phyloP scores from a whole-genome alignment of 2,888 invertebrate species.

The Pemphredon lugubris region DNA sequence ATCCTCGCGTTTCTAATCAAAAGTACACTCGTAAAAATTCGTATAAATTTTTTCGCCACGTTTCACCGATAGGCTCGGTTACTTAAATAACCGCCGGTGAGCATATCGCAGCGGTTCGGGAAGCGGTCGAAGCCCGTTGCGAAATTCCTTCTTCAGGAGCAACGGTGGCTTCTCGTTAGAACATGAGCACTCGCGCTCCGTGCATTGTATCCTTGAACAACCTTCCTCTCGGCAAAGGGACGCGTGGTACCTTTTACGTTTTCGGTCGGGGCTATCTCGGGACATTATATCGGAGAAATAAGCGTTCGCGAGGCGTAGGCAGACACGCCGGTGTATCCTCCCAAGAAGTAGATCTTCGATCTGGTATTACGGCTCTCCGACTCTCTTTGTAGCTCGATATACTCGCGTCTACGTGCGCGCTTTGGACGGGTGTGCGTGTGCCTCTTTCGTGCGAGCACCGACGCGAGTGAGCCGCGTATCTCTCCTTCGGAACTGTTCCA shows the following conservation, averaged over 20 bases:
- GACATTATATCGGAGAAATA: conserved; percentile 57
- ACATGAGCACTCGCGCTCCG: conserved; percentile 3
- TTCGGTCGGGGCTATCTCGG: conserved; percentile 46
- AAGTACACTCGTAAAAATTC: too few relatives aligned
- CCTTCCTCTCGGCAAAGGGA: conserved; percentile 32
- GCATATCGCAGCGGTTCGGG: neutral
- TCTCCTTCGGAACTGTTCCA: conserved; percentile 38
- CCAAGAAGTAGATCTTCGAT: conserved; percentile 66
- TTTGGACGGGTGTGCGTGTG: conserved; percentile 10
- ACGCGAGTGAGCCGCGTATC: conserved; percentile 31
- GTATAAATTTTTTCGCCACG: too few relatives aligned
- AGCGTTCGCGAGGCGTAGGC: conserved; percentile 52
- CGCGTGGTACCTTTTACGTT: conserved; percentile 45
- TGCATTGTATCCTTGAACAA: conserved; percentile 39
- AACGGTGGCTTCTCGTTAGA: conserved; percentile 23
- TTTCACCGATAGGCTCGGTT: neutral
- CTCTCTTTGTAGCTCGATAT: conserved; percentile 43
- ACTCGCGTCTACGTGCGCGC: conserved; percentile 12
- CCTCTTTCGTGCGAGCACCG: neutral
- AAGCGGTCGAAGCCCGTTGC: neutral
- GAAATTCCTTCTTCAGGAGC: neutral
- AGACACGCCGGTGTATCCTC: conserved; percentile 44
- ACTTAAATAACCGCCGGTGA: neutral
- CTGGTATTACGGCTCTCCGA: conserved; percentile 43
- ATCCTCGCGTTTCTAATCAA: too few relatives aligned